phyloP scores from a whole-genome alignment of 2,797 vertebrate genomes.

The Bradypodion pumilum region DNA sequence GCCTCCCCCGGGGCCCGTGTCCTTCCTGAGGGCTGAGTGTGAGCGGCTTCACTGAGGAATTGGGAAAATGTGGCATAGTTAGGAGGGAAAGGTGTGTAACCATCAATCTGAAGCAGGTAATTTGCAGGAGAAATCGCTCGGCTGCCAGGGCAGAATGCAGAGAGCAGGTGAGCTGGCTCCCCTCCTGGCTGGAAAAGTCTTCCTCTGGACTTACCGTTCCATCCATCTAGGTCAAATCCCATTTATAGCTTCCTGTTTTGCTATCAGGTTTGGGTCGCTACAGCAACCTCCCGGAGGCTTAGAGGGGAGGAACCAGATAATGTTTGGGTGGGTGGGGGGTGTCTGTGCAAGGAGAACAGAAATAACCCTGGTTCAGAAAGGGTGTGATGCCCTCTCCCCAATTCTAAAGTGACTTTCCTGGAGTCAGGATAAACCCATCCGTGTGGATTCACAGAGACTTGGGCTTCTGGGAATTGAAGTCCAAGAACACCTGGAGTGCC shows the following conservation, averaged over 20 bases:
- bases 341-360: too few species aligned
- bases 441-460: too few species aligned
- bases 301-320: too few species aligned
- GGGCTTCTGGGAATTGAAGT: too few species aligned
- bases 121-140: neutral
- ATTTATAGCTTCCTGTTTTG: constrained; percentile 35
- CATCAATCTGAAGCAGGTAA: constrained; percentile 22
- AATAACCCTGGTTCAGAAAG: too few species aligned
- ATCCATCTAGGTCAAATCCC: neutral
- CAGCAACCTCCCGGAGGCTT: constrained; percentile 17
- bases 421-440: too few species aligned
- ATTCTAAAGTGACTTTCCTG: too few species aligned
- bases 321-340: too few species aligned
- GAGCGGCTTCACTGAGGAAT: constrained; percentile 48
- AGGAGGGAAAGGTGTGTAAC: constrained; percentile 34
- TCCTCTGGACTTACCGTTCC: neutral
- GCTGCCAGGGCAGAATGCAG: constrained; percentile 23
- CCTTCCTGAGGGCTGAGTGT: constrained; percentile 42
- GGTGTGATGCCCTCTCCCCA: too few species aligned
- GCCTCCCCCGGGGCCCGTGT: constrained; percentile 33
- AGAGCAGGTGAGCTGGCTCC: constrained; percentile 53
- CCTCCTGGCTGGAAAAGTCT: neutral
- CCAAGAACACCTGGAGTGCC: too few species aligned
- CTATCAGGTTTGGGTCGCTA: constrained; percentile 31
- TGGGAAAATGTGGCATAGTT: constrained; percentile 54